Base-by-base conservation (phyloP, 2,888 invertebrate species). In the Drosophila kanekoi region DNA sequence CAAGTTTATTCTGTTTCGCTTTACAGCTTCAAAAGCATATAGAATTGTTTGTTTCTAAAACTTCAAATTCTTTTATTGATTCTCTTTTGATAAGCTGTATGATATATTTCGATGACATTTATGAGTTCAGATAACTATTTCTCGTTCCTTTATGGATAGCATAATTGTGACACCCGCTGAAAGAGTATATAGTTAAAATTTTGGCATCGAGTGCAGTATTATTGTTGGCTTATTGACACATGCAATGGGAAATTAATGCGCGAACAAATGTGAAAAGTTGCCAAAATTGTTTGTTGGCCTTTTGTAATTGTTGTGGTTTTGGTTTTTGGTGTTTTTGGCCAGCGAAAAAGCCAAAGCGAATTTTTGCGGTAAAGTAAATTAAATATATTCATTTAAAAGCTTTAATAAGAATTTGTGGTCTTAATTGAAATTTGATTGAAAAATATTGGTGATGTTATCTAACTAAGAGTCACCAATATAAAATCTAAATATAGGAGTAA, bases 141-240 rank as follows among this genome's bases (percentile, higher is more conserved):
- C n/a, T 37, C 13, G 48, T 16, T 37, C 10, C 48, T 28, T 6
- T 37, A 9, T 44, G 0, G 3, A 44, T 33, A 1, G 2, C 18
- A 13, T 8, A 32, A 5, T 28, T 10, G 10, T 35, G 10, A 1
- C 13, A n/a, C 37, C 3, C 38, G 4, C 10, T 18, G 2, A 0
- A 1, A 20, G 16, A 10, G 23, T 28, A 23, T 44, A 13, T 9
- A 11, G 5, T 3, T 32, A 40, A 43, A 53, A 44, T 14, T 18
- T 48, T 51, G 57, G 56, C 70, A 70, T 53, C 49, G 66, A 83
- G 72, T 68, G 75, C 75, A 75, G 77, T 77, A 82, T 81, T 68
- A 61, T 68, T 68, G 69, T 45, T 72, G 76, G 80, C 80, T 82
- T 84, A 79, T 84, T 82, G 82, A 80, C 79, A 76, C 72, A 68